phyloP scores from a whole-genome alignment of 2,797 vertebrate species.

The Botia almorhae region DNA sequence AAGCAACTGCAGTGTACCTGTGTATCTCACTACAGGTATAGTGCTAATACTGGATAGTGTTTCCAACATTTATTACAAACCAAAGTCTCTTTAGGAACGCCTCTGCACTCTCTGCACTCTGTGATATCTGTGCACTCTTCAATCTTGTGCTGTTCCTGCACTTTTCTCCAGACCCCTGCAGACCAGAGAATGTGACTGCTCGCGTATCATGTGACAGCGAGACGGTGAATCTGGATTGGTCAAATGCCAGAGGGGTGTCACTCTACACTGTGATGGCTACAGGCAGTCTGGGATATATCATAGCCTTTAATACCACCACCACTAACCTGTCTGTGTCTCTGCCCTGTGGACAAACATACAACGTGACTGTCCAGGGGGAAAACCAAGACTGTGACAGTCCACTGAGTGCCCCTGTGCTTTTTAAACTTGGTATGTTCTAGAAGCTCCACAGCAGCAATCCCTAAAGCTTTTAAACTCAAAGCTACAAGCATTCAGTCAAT shows the following conservation, averaged over 20 bases:
- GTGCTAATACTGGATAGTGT: too few species aligned
- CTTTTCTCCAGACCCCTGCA: conserved; percentile 70
- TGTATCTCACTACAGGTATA: conserved; percentile 69
- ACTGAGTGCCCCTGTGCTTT: conserved; percentile 61
- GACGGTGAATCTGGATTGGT: conserved; percentile 68
- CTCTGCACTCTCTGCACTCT: too few species aligned
- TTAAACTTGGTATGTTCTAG: conserved; percentile 67
- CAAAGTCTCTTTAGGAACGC: too few species aligned
- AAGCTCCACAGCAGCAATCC: too few species aligned
- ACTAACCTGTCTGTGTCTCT: conserved; percentile 58
- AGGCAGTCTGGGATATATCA: conserved; percentile 63
- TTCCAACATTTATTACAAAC: not conserved
- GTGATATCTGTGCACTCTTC: too few species aligned
- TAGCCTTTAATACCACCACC: conserved; percentile 60
- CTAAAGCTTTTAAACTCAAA: too few species aligned
- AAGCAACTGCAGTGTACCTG: conserved; percentile 59
- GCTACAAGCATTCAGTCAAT: too few species aligned
- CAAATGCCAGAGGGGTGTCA: conserved; percentile 50
- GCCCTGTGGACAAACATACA: conserved; percentile 74
- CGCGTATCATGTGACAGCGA: conserved; percentile 63
- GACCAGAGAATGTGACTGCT: conserved; percentile 62
- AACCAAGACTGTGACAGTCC: conserved; percentile 64
- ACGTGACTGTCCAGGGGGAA: conserved; percentile 64
- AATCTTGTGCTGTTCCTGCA: too few species aligned
- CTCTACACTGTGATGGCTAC: conserved; percentile 66